These are phyloP conservation scores for Mythimna albipuncta DNA, from an alignment of 2,888 invertebrate species.

Conservation along the genomic window DNA sequence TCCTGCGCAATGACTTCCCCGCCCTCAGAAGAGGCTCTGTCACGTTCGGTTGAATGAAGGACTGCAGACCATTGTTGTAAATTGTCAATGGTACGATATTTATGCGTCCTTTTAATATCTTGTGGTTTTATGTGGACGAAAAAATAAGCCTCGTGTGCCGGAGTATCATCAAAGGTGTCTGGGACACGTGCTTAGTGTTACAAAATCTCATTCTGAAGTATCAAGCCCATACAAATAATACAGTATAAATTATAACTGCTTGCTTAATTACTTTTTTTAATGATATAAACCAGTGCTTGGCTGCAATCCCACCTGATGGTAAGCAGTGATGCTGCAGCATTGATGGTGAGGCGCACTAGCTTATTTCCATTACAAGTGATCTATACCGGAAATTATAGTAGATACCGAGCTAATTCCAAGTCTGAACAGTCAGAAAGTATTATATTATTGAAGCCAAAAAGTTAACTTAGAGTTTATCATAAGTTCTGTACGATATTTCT, in stretches of 20 bases:
- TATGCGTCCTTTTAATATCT: slow-evolving; percentile 36
- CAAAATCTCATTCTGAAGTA: not conserved
- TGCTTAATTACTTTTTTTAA: not conserved
- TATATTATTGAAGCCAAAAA: not conserved
- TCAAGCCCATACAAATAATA: no score
- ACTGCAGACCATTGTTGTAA: slow-evolving; percentile 61
- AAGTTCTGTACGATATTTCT: not conserved
- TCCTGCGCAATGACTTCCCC: slow-evolving; percentile 75
- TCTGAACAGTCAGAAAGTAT: not conserved
- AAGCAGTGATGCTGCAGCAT: no score
- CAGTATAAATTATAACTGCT: no score
- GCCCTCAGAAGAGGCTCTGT: slow-evolving; percentile 67
- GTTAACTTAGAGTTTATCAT: slow-evolving; percentile 3
- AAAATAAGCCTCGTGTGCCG: slow-evolving; percentile 22
- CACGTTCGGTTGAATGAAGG: slow-evolving; percentile 51
- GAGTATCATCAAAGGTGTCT: slow-evolving; percentile 4
- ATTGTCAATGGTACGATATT: slow-evolving; percentile 67
- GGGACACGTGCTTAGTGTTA: slow-evolving; percentile 11
- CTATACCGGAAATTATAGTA: no score
- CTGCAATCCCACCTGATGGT: no score
- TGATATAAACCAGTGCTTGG: no score
- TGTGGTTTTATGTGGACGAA: slow-evolving; percentile 39
- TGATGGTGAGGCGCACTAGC: no score
- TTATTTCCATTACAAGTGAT: not conserved
- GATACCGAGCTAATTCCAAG: not conserved